These are phyloP conservation scores for Ctenicera cuprea DNA, from an alignment of 2,888 invertebrate genomes.

Conservation along the genomic window DNA sequence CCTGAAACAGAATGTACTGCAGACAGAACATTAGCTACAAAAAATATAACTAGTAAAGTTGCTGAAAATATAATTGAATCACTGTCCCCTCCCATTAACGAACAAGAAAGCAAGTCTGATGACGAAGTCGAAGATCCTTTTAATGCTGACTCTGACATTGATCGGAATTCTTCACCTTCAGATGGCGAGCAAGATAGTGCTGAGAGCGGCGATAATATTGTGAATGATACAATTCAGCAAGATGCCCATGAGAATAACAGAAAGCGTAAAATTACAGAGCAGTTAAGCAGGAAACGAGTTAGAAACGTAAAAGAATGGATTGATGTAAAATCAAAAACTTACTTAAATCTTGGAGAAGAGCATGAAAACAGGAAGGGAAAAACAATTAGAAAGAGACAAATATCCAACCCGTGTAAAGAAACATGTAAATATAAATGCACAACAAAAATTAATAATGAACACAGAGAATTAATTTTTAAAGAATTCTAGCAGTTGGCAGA, in stretches of 20 bases:
- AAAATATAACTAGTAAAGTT: no score
- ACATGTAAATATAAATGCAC: not conserved
- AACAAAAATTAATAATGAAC: not conserved
- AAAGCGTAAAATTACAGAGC: not conserved
- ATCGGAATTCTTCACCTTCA: not conserved
- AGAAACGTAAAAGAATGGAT: not conserved
- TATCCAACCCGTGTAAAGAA: not conserved
- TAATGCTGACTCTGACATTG: not conserved
- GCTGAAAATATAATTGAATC: no score
- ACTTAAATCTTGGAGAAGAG: not conserved
- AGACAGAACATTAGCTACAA: no score
- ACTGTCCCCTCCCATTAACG: no score
- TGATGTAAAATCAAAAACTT: not conserved
- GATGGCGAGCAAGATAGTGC: not conserved
- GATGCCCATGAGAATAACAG: not conserved
- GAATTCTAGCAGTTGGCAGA: constrained; percentile 1
- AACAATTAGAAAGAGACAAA: not conserved
- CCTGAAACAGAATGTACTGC: no score
- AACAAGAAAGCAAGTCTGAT: no score
- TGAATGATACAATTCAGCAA: not conserved
- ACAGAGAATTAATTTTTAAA: not conserved
- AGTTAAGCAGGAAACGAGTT: not conserved
- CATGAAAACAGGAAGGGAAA: not conserved
- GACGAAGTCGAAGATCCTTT: not conserved
- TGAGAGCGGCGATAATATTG: not conserved